phyloP scores from a whole-genome alignment of 2,888 invertebrate species.

The Stegophylla sp. region DNA sequence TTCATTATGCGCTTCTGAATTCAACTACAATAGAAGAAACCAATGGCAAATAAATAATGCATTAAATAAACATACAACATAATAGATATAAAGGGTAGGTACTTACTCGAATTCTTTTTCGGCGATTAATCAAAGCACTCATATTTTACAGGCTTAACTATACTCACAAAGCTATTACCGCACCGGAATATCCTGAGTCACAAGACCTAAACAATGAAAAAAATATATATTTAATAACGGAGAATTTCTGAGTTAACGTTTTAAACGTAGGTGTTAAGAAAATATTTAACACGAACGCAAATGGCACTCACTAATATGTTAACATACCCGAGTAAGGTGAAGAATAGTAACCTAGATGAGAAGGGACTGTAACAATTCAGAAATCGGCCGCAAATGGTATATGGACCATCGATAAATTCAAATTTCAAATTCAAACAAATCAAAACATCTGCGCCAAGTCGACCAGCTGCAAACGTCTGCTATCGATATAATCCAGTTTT shows the following conservation, averaged over 20 bases:
- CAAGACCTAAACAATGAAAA: neutral
- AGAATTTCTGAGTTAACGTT: neutral
- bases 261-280: neutral
- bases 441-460: neutral
- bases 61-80: neutral
- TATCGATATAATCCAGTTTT: neutral
- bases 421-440: constrained; percentile 35
- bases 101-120: constrained; percentile 44
- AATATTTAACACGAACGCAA: neutral
- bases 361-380: rapidly evolving
- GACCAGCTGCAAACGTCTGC: neutral
- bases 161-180: neutral
- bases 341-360: no score
- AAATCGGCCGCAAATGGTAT: no score
- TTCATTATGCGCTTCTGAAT: constrained; percentile 41
- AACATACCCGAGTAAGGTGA: neutral
- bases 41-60: neutral
- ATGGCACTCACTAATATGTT: neutral
- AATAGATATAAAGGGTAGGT: neutral
- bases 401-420: neutral
- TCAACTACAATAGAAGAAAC: constrained; percentile 22
- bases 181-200: neutral
- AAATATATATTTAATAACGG: neutral
- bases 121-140: constrained; percentile 49
- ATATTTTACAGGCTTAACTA: neutral